Evolutionary conservation across 1,140 invertebrate genomes (phyloP).

Genomic region (Drosophila baimaii): DNA sequence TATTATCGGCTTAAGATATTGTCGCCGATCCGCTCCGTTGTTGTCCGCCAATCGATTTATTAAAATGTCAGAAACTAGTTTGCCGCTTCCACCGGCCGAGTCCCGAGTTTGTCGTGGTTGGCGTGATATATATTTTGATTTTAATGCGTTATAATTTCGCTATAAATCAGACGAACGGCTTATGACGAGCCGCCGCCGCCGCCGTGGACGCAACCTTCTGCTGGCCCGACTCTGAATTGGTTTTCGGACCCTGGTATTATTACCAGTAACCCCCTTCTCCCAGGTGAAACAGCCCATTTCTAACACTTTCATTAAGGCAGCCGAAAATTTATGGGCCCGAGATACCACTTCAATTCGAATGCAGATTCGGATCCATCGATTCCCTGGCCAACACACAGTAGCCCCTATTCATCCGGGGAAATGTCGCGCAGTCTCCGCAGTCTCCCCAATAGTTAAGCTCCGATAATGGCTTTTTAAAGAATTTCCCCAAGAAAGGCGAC

Average conservation of each 20-base stretch:
- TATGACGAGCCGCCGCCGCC: conserved; percentile 59
- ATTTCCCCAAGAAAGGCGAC: conserved; percentile 47
- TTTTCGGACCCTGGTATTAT: conserved; percentile 23
- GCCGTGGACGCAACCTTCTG: conserved; percentile 33
- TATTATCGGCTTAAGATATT: conserved; percentile 82
- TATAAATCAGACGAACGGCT: conserved; percentile 79
- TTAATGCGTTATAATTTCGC: conserved; percentile 82
- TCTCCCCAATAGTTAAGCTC: conserved; percentile 64
- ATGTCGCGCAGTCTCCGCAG: conserved; percentile 26
- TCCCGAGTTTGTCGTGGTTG: conserved; percentile 15
- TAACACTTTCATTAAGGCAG: conserved; percentile 68
- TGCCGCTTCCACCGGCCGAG: conserved; percentile 34
- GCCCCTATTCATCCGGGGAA: conserved; percentile 53
- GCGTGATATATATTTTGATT: conserved; percentile 75
- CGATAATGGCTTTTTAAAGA: conserved; percentile 81
- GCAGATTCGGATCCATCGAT: conserved; percentile 49
- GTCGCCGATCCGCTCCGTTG: conserved; percentile 70
- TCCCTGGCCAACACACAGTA: conserved; percentile 51
- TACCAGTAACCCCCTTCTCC: conserved; percentile 3
- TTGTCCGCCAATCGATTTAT: conserved; percentile 75
- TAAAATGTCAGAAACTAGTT: conserved; percentile 82
- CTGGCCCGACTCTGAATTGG: conserved; percentile 24
- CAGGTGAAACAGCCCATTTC: conserved; percentile 58
- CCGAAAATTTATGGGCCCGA: conserved; percentile 65
- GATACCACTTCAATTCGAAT: conserved; percentile 75